Base-by-base conservation (phyloP, 1,140 invertebrate genomes). In the Drosophila truncata region DNA sequence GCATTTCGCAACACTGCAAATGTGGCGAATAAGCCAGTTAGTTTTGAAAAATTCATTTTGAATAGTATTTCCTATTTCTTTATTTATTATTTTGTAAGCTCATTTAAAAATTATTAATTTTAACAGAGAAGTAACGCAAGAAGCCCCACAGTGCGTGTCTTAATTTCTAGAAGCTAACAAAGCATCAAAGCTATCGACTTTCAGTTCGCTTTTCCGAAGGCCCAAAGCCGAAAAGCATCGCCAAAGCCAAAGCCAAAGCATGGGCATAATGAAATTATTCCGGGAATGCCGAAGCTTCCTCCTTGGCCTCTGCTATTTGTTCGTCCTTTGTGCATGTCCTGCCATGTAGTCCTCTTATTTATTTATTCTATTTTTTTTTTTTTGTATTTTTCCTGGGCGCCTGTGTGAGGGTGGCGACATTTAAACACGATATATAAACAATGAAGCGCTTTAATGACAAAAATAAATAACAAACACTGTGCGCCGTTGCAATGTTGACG, bases 401-500 rank as follows among this genome's bases (percentile, higher is more conserved):
- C 37, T 25, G 44, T 3, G 46, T 11, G 31, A 41, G 52, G 29
- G 55, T 27, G 31, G 44, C 65, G 81, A 63, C 71, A 84, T 84
- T 80, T 84, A 80, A 84, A 80, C 58, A 67, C 81, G 72, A 80
- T 84, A 84, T 84, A 80, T 84, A 84, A 80, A 84, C 78, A 82
- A 75, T 76, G 54, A 78, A 78, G 74, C 75, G 76, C 69, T 88
- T 88, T 78, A 87, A 83, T 88, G 79, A 70, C 52, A 61, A 78
- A 76, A 76, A 77, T 76, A 76, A 86, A 82, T 86, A 81, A 73
- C 52, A 66, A 72, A 76, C 70, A 65, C 33, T 60, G 52, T 23
- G 67, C 39, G 60, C 42, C 70, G 47, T 46, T 84, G 81, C 71
- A 77, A 62, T 72, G 71, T 76, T 62, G 65, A 67, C 55, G 74